These are phyloP conservation scores for Mus pahari DNA, from an alignment of 2,113 vertebrate genomes.

Conservation along the genomic window DNA sequence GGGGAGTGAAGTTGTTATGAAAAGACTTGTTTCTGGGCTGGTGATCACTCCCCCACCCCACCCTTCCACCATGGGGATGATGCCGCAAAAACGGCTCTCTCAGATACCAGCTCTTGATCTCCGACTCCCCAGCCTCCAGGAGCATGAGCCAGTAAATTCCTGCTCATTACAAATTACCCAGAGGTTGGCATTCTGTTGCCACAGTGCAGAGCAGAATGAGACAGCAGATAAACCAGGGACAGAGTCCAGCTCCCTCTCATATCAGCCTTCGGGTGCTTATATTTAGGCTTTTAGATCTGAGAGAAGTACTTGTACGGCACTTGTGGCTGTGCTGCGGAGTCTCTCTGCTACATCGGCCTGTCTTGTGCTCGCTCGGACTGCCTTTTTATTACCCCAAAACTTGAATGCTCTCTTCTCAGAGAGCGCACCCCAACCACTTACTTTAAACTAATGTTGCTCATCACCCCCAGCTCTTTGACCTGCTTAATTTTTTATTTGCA, in stretches of 20 bases:
- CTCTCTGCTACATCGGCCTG: neutral
- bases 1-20: neutral
- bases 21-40: neutral
- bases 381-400: neutral
- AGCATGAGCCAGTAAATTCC: neutral
- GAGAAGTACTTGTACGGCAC: neutral
- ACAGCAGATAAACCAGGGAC: neutral
- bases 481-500: neutral
- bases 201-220: neutral
- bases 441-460: neutral
- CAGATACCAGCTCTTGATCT: neutral
- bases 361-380: neutral
- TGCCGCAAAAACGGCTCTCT: neutral
- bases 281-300: conserved; percentile 2
- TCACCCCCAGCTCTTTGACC: neutral
- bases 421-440: neutral
- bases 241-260: neutral
- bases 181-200: neutral
- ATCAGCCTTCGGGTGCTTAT: neutral
- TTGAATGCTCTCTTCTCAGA: neutral
- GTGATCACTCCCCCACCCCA: neutral
- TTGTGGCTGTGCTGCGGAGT: neutral
- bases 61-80: neutral
- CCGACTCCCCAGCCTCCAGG: neutral
- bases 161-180: neutral